phyloP scores from a whole-genome alignment of 2,888 invertebrate species.

The Acanthoscelides obtectus region DNA sequence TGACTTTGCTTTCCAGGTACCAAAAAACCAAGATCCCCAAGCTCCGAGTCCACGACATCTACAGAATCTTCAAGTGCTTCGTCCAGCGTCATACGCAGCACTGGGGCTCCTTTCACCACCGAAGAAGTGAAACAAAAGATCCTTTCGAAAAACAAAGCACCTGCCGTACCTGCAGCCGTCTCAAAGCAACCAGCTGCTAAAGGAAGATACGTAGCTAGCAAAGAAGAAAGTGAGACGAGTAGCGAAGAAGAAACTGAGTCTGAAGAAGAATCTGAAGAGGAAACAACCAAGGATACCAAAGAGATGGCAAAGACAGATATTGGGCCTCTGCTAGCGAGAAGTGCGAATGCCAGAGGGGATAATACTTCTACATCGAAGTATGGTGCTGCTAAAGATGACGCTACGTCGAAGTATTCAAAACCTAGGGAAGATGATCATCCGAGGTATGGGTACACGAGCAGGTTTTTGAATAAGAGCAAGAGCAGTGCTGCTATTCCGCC shows the following conservation, averaged over 20 bases:
- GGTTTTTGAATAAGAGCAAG: conserved; percentile 81
- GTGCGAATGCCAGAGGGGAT: conserved; percentile 74
- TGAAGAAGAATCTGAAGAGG: conserved; percentile 75
- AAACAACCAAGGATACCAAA: conserved; percentile 42
- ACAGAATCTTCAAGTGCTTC: conserved; percentile 74
- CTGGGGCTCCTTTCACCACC: conserved; percentile 66
- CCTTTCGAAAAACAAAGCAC: conserved; percentile 50
- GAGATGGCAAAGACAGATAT: conserved; percentile 49
- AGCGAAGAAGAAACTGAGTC: conserved; percentile 74
- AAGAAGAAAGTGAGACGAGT: conserved; percentile 63
- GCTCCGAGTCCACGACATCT: conserved; percentile 59
- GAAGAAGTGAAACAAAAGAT: conserved; percentile 75
- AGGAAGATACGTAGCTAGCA: conserved; percentile 68
- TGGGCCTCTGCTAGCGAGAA: conserved; percentile 69
- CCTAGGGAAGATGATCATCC: conserved; percentile 44
- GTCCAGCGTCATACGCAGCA: conserved; percentile 50
- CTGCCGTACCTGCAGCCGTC: conserved; percentile 21
- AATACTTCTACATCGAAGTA: conserved; percentile 45
- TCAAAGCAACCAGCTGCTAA: conserved; percentile 70
- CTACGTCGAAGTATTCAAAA: conserved; percentile 41
- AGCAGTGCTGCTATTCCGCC: conserved; percentile 65
- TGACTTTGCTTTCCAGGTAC: conserved; percentile 33
- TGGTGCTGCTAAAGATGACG: conserved; percentile 43
- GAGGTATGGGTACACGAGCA: conserved; percentile 64
- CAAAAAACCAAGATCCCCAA: conserved; percentile 57